Evolutionary conservation across 2,888 invertebrate species (phyloP).

Genomic region (Cantharis flavilabris): DNA sequence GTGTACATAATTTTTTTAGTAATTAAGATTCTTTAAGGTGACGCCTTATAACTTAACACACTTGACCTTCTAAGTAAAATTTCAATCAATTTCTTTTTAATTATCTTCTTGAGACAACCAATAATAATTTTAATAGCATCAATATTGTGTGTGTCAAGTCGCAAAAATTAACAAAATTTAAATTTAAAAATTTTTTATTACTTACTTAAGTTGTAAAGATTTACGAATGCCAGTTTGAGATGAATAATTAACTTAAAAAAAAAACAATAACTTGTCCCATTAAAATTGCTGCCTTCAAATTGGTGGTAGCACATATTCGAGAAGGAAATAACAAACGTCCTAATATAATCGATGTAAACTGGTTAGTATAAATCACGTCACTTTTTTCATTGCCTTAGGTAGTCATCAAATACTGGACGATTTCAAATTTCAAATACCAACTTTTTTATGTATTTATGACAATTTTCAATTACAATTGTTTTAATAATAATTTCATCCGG

Average conservation of each 20-base stretch:
- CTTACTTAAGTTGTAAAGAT: background rate
- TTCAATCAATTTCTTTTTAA: background rate
- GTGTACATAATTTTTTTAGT: background rate
- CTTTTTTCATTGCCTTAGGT: constrained; percentile 28
- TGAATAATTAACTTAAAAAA: background rate
- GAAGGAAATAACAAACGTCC: constrained; percentile 14
- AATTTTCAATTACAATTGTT: background rate
- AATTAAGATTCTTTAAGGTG: background rate
- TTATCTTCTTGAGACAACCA: background rate
- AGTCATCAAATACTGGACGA: background rate
- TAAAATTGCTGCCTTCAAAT: constrained; percentile 3
- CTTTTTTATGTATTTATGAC: background rate
- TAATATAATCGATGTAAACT: constrained; percentile 23
- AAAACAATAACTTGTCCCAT: background rate
- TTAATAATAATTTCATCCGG: background rate
- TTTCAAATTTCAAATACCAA: background rate
- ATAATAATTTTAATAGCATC: background rate
- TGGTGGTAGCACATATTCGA: constrained; percentile 9
- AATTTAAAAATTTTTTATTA: background rate
- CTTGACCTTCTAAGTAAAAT: background rate
- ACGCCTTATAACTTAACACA: background rate
- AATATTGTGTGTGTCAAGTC: background rate
- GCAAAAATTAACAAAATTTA: background rate
- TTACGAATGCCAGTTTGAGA: background rate
- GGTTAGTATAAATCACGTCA: constrained; percentile 35